Conservation (phyloP, 2,113 vertebrate genomes). For the Quiscalus mexicanus region DNA sequence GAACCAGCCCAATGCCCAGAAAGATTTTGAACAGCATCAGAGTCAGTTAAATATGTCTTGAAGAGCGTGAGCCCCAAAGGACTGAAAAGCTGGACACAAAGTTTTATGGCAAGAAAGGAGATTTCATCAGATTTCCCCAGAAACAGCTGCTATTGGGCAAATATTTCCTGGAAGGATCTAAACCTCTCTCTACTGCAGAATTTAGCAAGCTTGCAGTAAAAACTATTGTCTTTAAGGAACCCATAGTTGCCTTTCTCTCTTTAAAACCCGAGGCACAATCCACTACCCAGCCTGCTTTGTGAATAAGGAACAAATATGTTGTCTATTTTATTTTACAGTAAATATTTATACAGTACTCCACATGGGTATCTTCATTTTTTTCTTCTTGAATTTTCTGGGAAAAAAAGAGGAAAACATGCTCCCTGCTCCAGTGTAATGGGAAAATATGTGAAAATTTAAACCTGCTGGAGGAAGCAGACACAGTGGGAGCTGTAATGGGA, state of each 20-base stretch:
- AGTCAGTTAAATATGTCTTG: not conserved
- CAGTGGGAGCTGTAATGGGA: conserved; percentile 22
- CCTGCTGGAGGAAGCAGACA: conserved; percentile 4
- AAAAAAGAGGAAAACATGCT: not conserved
- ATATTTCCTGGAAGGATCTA: not conserved
- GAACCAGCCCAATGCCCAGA: not conserved
- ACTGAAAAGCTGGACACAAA: not conserved
- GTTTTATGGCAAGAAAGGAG: not conserved
- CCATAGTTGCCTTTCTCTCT: not conserved
- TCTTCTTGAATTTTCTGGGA: not conserved
- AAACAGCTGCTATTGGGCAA: not conserved
- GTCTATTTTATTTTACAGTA: conserved; percentile 31
- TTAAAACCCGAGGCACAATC: not conserved
- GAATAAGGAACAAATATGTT: not conserved
- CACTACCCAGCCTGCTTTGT: not conserved
- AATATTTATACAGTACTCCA: conserved; percentile 14
- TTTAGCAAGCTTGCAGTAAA: not conserved
- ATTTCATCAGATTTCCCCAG: not conserved
- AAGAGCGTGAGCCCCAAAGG: not conserved
- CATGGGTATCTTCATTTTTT: not conserved
- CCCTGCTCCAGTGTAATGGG: not conserved
- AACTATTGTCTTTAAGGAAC: not conserved
- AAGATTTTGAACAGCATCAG: not conserved
- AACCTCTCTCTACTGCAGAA: not conserved
- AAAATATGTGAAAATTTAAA: conserved; percentile 47